These are phyloP conservation scores for Lepus timidus DNA, from an alignment of 2,113 vertebrate species.

Conservation along the genomic window DNA sequence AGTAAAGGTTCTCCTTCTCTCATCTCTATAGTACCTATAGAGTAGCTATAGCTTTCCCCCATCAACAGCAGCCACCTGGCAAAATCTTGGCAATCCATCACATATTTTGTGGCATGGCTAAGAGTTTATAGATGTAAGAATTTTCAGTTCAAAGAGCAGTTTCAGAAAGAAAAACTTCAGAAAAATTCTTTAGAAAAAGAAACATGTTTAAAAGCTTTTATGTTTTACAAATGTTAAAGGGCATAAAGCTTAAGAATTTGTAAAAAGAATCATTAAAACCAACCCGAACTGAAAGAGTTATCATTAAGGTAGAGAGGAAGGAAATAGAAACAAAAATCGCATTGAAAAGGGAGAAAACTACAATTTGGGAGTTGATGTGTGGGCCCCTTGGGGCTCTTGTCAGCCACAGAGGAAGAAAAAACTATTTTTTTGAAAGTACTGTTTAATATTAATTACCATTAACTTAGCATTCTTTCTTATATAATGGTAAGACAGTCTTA, in stretches of 20 bases:
- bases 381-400: neutral
- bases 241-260: constrained; percentile 15
- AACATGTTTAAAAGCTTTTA: constrained; percentile 37
- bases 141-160: neutral
- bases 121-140: neutral
- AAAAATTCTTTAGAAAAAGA: neutral
- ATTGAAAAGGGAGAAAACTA: constrained; percentile 13
- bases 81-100: neutral
- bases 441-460: neutral
- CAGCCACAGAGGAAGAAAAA: neutral
- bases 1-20: neutral
- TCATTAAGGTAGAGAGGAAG: constrained; percentile 28
- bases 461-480: constrained; percentile 35
- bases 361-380: neutral
- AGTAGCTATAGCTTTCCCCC: neutral
- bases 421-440: constrained; percentile 27
- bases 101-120: neutral
- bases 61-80: neutral
- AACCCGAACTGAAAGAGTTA: constrained; percentile 33
- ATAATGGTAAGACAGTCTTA: neutral
- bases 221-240: neutral
- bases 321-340: constrained; percentile 22
- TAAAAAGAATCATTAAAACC: neutral
- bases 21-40: neutral
- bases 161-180: too few species aligned